A percentile compares a stretch with the other conserved stretches of the same genome.
Evolutionary conservation across 2,113 vertebrate species (phyloP).

Genomic region (Sapajus apella): DNA sequence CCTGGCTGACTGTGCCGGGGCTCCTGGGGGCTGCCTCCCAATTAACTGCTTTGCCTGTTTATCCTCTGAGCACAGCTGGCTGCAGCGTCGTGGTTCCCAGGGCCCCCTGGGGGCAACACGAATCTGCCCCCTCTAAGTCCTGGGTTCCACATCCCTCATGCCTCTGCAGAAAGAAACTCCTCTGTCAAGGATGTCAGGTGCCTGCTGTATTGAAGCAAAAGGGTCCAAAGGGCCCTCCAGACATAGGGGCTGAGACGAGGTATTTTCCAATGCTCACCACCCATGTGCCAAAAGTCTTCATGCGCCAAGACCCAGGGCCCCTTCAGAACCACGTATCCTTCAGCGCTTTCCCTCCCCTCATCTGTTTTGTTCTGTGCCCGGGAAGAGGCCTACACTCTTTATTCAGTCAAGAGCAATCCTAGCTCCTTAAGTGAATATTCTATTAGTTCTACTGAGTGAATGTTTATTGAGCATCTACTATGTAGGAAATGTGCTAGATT

Average conservation of each 20-base stretch:
- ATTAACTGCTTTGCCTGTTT: not conserved
- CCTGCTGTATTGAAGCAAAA: not conserved
- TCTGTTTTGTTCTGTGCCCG: not conserved
- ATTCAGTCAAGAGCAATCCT: not conserved
- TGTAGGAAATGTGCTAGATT: not conserved
- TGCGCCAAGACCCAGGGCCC: not conserved
- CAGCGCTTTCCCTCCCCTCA: not conserved
- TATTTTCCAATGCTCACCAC: accelerated
- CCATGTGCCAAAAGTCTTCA: not conserved
- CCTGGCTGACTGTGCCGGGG: not conserved
- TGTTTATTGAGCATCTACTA: not conserved
- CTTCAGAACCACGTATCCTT: accelerated
- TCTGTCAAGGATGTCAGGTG: not conserved
- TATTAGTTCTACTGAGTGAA: accelerated
- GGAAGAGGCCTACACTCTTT: accelerated
- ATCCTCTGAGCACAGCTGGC: not conserved
- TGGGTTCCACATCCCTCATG: accelerated
- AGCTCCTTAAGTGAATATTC: not conserved
- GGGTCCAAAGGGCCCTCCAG: not conserved
- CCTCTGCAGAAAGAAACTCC: not conserved
- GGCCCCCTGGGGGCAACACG: not conserved
- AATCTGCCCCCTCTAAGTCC: not conserved
- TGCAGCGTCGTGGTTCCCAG: not conserved
- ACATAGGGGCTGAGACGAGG: not conserved
- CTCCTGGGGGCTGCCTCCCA: not conserved